Percentiles rank a stretch among this genome's conserved stretches.
Conservation (phyloP, 2,113 vertebrate genomes). For the Agapornis roseicollis region DNA sequence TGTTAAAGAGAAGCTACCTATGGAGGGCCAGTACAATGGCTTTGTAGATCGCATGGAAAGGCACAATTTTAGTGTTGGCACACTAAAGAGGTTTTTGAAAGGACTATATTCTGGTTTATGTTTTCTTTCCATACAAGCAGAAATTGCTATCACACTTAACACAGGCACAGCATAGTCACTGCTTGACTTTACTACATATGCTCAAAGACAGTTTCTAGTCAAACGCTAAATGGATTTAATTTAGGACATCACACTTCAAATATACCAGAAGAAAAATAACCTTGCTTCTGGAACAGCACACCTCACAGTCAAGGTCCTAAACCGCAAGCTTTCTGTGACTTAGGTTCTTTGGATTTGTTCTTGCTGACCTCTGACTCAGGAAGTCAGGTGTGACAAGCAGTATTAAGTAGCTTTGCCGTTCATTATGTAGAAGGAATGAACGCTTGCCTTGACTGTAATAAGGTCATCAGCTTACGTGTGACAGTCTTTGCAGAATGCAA, state of each 20-base stretch:
- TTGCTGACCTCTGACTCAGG: neutral
- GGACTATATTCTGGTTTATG: neutral
- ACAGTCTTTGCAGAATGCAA: neutral
- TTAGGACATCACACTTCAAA: neutral
- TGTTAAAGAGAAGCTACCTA: neutral
- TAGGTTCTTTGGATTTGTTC: neutral
- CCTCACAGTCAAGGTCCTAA: neutral
- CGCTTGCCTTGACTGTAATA: neutral
- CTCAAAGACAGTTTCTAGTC: neutral
- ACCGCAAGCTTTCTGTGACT: neutral
- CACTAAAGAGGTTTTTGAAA: neutral
- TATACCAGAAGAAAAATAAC: neutral
- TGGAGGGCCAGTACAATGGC: neutral
- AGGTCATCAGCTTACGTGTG: neutral
- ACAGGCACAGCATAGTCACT: neutral
- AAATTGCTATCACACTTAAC: neutral
- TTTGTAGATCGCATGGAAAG: neutral
- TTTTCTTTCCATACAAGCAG: neutral
- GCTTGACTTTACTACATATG: neutral
- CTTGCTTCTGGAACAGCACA: neutral
- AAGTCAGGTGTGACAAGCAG: neutral
- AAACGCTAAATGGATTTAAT: neutral
- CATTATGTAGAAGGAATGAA: neutral
- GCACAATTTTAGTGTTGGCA: neutral
- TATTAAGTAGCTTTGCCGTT: neutral